phyloP scores from a whole-genome alignment of 2,797 vertebrate genomes.

The Sebastes iracundus region DNA sequence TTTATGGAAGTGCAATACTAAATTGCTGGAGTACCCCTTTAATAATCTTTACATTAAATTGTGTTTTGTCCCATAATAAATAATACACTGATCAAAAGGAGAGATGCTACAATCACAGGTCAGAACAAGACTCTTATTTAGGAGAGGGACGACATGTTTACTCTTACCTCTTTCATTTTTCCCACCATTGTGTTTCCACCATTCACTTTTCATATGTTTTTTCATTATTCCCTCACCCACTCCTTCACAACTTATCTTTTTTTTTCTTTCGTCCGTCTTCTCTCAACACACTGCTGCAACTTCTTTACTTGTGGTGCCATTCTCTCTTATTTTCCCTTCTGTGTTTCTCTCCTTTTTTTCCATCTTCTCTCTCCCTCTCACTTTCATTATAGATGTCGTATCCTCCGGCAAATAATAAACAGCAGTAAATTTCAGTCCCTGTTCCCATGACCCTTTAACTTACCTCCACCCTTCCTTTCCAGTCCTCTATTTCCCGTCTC shows the following conservation, averaged over 20 bases:
- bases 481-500: constrained; percentile 17
- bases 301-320: not conserved
- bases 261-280: rapidly evolving
- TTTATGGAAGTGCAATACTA: too few relatives aligned
- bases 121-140: not conserved
- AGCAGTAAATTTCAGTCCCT: constrained; percentile 38
- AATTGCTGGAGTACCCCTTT: not conserved
- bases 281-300: not conserved
- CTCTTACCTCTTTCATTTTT: not conserved
- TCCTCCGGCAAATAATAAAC: constrained; percentile 63
- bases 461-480: constrained; percentile 39
- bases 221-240: not conserved
- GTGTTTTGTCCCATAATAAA: not conserved
- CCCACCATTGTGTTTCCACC: not conserved
- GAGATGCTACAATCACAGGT: too few relatives aligned
- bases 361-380: not conserved
- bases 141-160: not conserved
- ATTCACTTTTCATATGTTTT: not conserved
- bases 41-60: not conserved
- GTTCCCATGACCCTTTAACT: constrained; percentile 55
- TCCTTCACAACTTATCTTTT: not conserved
- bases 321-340: not conserved
- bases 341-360: not conserved
- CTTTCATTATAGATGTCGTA: constrained; percentile 31
- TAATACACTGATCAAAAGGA: not conserved